phyloP scores from a whole-genome alignment of 2,113 vertebrate genomes.

The Amphilophus citrinellus region DNA sequence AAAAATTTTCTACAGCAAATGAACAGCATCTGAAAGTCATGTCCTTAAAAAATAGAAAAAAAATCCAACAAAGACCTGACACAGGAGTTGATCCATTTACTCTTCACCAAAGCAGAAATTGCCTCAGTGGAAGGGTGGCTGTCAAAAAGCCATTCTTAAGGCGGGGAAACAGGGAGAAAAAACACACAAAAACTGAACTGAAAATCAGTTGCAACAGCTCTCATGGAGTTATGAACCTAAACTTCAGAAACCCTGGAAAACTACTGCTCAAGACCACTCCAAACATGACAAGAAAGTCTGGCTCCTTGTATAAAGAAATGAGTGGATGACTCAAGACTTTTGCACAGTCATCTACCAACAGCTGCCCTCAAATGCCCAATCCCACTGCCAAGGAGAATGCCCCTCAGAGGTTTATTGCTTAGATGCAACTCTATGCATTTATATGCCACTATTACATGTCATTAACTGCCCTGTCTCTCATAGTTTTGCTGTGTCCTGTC shows the following conservation, averaged over 20 bases:
- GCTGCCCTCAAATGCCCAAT: background rate
- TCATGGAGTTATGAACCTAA: background rate
- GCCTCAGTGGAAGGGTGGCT: background rate
- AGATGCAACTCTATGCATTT: slow-evolving; percentile 2
- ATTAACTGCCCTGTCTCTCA: background rate
- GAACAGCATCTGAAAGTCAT: too few relatives aligned
- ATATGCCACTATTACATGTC: background rate
- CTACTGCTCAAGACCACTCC: background rate
- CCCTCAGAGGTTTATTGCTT: background rate
- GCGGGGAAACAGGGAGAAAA: background rate
- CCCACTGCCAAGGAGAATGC: background rate
- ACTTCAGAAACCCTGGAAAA: background rate
- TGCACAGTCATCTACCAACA: background rate
- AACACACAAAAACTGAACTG: background rate
- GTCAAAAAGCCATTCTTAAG: background rate
- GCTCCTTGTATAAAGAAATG: background rate
- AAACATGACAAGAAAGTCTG: background rate
- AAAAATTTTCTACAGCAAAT: background rate
- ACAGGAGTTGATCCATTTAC: too few relatives aligned
- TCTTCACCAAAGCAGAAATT: background rate
- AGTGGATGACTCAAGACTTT: too few relatives aligned
- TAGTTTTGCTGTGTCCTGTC: background rate
- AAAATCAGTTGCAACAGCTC: background rate
- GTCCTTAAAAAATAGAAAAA: too few relatives aligned
- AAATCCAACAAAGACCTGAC: too few relatives aligned